Evolutionary conservation across 53 echinoderm and acorn worm genomes (phyloP).

Genomic region (Zoroaster sp.): DNA sequence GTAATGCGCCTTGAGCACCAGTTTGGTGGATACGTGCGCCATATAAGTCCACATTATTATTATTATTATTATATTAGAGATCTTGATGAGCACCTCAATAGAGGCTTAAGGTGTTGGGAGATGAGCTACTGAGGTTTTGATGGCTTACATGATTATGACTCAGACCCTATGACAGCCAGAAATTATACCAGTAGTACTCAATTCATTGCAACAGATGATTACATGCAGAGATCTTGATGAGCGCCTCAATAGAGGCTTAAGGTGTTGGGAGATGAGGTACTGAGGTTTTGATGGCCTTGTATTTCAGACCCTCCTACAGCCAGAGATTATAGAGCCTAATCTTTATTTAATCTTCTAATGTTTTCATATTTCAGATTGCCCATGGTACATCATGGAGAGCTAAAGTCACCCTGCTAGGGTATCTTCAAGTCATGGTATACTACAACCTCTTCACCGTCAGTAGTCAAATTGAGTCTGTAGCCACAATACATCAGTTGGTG

Average conservation of each 20-base stretch:
- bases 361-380: slow-evolving; percentile 67
- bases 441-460: slow-evolving; percentile 84
- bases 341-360: background rate
- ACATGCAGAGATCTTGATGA: background rate
- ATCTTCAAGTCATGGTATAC: slow-evolving; percentile 97
- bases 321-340: background rate
- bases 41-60: no score
- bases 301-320: slow-evolving; percentile 75
- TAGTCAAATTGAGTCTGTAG: slow-evolving; percentile 54
- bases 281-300: slow-evolving; percentile 64
- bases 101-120: background rate
- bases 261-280: slow-evolving; percentile 40
- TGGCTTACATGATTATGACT: slow-evolving; percentile 73
- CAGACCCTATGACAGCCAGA: slow-evolving; percentile 74
- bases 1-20: no score
- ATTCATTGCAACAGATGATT: slow-evolving; percentile 75
- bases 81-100: background rate
- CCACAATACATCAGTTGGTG: slow-evolving; percentile 77
- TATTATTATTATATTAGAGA: no score
- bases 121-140: slow-evolving; percentile 61
- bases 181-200: slow-evolving; percentile 61
- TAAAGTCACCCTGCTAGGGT: slow-evolving; percentile 82
- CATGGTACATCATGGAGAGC: slow-evolving; percentile 87
- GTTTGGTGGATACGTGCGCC: no score
- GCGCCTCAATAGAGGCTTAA: background rate